Evolutionary conservation across 64 coral and sea anemone species (phyloP).

Genomic region (Astreopora myriophthalma): DNA sequence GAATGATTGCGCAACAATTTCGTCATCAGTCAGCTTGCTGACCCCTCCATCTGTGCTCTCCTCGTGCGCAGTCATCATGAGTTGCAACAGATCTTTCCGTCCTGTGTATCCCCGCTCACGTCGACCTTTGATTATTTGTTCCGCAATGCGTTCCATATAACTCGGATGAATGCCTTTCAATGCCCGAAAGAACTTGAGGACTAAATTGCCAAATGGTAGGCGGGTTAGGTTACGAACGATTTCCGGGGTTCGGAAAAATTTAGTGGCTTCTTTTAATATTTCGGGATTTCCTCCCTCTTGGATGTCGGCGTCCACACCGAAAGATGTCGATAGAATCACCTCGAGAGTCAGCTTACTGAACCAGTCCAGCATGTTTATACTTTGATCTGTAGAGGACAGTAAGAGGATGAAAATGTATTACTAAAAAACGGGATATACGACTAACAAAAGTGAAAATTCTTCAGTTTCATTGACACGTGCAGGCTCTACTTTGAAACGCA

Average conservation of each 20-base stretch:
- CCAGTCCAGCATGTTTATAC: slow-evolving; percentile 56
- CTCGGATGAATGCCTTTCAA: neutral
- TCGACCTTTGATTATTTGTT: neutral
- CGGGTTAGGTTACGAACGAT: neutral
- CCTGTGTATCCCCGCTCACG: neutral
- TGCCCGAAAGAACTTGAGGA: neutral
- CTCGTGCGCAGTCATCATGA: slow-evolving; percentile 23
- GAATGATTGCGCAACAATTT: slow-evolving; percentile 9
- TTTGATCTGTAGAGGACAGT: slow-evolving; percentile 48
- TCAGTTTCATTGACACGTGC: too few relatives aligned
- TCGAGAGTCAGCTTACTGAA: slow-evolving; percentile 67
- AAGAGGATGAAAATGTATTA: neutral
- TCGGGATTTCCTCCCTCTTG: slow-evolving; percentile 30
- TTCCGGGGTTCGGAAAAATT: neutral
- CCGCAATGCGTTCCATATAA: neutral
- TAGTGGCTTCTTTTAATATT: neutral
- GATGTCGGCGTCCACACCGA: slow-evolving; percentile 65
- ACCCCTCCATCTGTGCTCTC: neutral
- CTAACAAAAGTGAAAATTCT: too few relatives aligned
- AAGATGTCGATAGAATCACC: slow-evolving; percentile 68
- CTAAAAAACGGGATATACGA: neutral
- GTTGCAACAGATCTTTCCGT: slow-evolving; percentile 21
- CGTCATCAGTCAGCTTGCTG: slow-evolving; percentile 29
- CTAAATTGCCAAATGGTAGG: neutral
- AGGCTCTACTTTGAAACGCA: too few relatives aligned